Percentiles rank a stretch among this genome's conserved stretches.
Evolutionary conservation across 2,113 vertebrate species (phyloP).

Genomic region (Scatophagus argus): DNA sequence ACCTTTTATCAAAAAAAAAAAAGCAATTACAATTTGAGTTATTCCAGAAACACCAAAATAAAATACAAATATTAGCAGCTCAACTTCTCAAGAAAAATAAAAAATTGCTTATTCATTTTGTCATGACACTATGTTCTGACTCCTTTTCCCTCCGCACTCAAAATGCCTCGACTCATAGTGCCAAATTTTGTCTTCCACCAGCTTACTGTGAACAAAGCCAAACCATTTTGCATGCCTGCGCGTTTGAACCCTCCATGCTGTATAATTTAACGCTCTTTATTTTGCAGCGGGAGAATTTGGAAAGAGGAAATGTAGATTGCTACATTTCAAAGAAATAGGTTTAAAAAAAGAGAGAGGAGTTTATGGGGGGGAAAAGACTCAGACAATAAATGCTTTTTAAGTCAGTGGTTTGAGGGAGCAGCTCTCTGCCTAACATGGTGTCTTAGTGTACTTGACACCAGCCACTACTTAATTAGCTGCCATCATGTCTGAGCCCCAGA

Average conservation of each 20-base stretch:
- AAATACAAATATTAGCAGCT: constrained; percentile 87
- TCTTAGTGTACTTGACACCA: constrained; percentile 78
- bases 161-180: constrained; percentile 53
- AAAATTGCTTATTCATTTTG: constrained; percentile 86
- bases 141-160: constrained; percentile 53
- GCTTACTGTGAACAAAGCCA: constrained; percentile 57
- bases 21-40: constrained; percentile 88
- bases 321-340: constrained; percentile 48
- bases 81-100: constrained; percentile 82
- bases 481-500: constrained; percentile 75
- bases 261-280: constrained; percentile 50
- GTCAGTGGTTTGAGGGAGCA: constrained; percentile 57
- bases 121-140: constrained; percentile 72
- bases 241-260: constrained; percentile 44
- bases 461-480: constrained; percentile 84
- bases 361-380: background rate
- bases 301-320: constrained; percentile 18
- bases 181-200: constrained; percentile 52
- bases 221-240: constrained; percentile 48
- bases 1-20: constrained; percentile 73
- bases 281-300: constrained; percentile 36
- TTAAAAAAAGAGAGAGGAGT: background rate
- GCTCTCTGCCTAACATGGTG: constrained; percentile 62
- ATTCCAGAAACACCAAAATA: constrained; percentile 81
- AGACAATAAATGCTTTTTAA: constrained; percentile 43